Base-by-base conservation (phyloP, 2,888 invertebrate species). In the Drosophila prostipennis region DNA sequence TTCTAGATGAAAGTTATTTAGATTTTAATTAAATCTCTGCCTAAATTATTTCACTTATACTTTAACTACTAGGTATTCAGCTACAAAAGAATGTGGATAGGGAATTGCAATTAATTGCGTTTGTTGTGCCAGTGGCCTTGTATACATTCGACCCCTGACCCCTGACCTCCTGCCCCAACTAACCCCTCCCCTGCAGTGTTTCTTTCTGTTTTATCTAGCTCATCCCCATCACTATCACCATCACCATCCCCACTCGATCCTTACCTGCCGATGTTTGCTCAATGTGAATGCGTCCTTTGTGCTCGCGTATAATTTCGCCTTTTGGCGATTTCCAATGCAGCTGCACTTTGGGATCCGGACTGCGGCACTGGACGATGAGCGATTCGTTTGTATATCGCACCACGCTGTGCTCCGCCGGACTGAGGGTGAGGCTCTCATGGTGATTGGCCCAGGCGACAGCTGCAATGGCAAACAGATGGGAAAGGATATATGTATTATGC, bases 301-400 rank as follows among this genome's bases (percentile, higher is more conserved):
- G 89, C 46, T 91, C 91, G 72, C 87, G 89, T 58, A 92, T 89
- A 71, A 90, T 83, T 74, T 90, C 91, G 54, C 91, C 91, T 72
- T 90, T 90, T 37, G 92, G 92, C 71, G 91, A 91, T 74, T 90
- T 86, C 93, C 93, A 92, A 55, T 90, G 89, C 65, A 92, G 79
- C 72, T 90, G 88, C 45, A 82, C 85, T 55, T 89, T 89, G 57
- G 87, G 68, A 55, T 83, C 75, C 54, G 90, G 77, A 36, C 89
- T 90, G 61, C 87, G 89, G 71, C 93, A 93, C 51, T 90, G 86
- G 13, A 93, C 92, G 71, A 93, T 92, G 77, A 92, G 91, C 26
- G 92, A 92, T 68, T 92, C 91, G 78, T 92, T 92, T 72, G 91
- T 91, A 70, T 91, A 92, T 45, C 91, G 92, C 36, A 92, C 92